Evolutionary conservation across 2,888 invertebrate genomes (phyloP).

Genomic region (Dynastes tityus): DNA sequence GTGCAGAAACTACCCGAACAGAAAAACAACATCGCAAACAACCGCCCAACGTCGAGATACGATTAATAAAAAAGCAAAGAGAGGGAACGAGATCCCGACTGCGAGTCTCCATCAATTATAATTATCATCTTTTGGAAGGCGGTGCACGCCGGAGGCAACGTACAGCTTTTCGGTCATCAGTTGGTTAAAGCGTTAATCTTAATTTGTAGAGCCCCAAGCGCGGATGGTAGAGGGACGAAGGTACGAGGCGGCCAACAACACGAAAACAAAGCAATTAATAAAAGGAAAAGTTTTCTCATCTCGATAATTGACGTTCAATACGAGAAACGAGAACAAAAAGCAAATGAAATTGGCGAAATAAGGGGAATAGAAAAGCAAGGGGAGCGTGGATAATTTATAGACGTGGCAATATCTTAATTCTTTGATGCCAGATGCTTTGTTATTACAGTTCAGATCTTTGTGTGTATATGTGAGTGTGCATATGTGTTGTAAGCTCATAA

Average conservation of each 20-base stretch:
- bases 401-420: slow-evolving; percentile 20
- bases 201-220: slow-evolving; percentile 19
- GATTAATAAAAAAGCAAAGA: slow-evolving; percentile 33
- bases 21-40: slow-evolving; percentile 33
- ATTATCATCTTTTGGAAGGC: slow-evolving; percentile 35
- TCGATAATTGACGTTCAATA: slow-evolving; percentile 44
- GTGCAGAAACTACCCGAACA: no score
- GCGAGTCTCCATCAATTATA: slow-evolving; percentile 36
- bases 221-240: neutral
- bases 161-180: slow-evolving; percentile 19
- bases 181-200: slow-evolving; percentile 42
- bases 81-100: neutral
- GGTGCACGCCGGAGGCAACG: neutral
- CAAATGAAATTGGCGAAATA: slow-evolving; percentile 2
- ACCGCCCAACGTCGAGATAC: slow-evolving; percentile 13
- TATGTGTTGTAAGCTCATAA: no score
- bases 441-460: neutral
- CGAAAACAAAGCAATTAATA: slow-evolving; percentile 48
- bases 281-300: slow-evolving; percentile 48
- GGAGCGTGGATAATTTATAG: slow-evolving; percentile 14
- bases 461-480: neutral
- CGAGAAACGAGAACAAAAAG: slow-evolving; percentile 29
- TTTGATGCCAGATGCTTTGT: slow-evolving; percentile 29
- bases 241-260: slow-evolving; percentile 5
- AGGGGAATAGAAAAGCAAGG: no score